phyloP scores from a whole-genome alignment of 1,140 invertebrate species.

The Conopomorpha cramerella region DNA sequence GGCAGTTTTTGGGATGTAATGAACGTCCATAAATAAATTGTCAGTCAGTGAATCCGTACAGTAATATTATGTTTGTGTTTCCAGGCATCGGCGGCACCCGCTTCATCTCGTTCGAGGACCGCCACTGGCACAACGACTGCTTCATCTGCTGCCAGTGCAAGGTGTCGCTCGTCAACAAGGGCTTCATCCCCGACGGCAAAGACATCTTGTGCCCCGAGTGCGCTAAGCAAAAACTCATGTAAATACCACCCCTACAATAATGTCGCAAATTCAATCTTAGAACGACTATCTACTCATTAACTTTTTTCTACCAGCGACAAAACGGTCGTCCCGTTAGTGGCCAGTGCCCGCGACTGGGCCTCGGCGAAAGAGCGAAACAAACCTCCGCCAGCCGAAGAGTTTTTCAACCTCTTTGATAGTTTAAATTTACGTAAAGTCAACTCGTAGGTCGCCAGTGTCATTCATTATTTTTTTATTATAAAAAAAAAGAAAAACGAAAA shows the following conservation, averaged over 20 bases:
- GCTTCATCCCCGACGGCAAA: slow-evolving; percentile 94
- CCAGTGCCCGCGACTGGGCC: slow-evolving; percentile 49
- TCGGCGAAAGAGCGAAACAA: slow-evolving; percentile 21
- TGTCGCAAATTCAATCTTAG: too few species aligned
- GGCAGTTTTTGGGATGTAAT: too few species aligned
- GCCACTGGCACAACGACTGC: slow-evolving; percentile 99
- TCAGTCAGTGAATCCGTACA: too few species aligned
- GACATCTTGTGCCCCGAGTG: slow-evolving; percentile 99
- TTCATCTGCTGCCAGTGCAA: slow-evolving; percentile 97
- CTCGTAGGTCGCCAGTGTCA: slow-evolving; percentile 22
- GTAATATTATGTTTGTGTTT: slow-evolving; percentile 14
- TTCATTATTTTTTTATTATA: slow-evolving; percentile 38
- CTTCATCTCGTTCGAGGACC: slow-evolving; percentile 99
- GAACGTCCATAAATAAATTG: too few species aligned
- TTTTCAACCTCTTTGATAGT: slow-evolving; percentile 26
- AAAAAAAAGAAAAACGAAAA: slow-evolving; percentile 32
- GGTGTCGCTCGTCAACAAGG: slow-evolving; percentile 93
- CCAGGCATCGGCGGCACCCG: slow-evolving; percentile 96
- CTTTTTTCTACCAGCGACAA: slow-evolving; percentile 25
- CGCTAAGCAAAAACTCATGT: slow-evolving; percentile 94
- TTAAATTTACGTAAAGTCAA: slow-evolving; percentile 29
- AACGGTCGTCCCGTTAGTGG: slow-evolving; percentile 42
- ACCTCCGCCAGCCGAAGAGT: slow-evolving; percentile 21
- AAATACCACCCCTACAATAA: too few species aligned
- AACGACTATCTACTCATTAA: not conserved